These are phyloP conservation scores for Nannobrachium achirus DNA, from an alignment of 2,113 vertebrate species.

Conservation along the genomic window DNA sequence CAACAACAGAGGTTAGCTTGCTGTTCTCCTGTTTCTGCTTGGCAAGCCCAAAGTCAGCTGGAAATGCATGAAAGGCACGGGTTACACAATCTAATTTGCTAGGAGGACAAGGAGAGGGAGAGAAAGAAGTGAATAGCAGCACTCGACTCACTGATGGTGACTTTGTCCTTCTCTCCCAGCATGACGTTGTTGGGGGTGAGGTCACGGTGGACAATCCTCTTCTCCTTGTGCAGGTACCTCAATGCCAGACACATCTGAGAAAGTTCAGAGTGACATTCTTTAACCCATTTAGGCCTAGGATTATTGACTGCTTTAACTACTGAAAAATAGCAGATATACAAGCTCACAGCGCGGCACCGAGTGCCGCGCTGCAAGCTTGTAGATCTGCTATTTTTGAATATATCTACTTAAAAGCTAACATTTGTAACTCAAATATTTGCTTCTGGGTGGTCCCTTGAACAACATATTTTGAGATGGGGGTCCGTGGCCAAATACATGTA, in stretches of 20 bases:
- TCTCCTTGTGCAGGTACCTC: conserved; percentile 90
- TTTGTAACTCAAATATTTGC: no score
- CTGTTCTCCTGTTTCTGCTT: conserved; percentile 92
- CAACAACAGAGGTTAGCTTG: conserved; percentile 88
- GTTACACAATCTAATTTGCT: neutral
- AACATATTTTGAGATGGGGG: no score
- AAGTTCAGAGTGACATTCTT: conserved; percentile 1
- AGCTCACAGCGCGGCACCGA: no score
- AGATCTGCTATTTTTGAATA: no score
- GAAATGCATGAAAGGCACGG: conserved; percentile 37
- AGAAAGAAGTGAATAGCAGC: neutral
- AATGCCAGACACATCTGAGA: conserved; percentile 88
- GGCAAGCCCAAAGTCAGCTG: conserved; percentile 91
- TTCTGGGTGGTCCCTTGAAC: no score
- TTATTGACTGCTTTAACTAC: no score
- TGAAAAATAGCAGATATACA: no score
- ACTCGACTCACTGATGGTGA: conserved; percentile 87
- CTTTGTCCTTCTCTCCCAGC: conserved; percentile 88
- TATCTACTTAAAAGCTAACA: no score
- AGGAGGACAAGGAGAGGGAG: neutral
- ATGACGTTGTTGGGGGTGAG: conserved; percentile 90
- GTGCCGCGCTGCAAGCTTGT: no score
- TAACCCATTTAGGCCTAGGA: no score
- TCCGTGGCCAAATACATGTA: no score
- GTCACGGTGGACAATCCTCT: conserved; percentile 88